phyloP scores from a whole-genome alignment of 2,113 vertebrate species.

The Lophochroa leadbeateri region DNA sequence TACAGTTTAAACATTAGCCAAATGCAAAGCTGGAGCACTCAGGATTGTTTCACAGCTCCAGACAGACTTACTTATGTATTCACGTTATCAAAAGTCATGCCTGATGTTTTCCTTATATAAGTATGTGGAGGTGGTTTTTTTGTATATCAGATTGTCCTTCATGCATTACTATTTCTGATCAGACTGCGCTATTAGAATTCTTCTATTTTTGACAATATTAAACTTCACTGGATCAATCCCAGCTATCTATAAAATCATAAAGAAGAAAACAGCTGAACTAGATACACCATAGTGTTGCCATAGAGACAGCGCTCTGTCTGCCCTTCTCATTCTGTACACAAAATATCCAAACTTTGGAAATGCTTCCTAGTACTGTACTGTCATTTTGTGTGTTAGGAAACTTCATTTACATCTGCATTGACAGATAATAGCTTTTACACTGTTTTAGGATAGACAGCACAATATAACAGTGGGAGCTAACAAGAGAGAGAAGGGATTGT shows the following conservation, averaged over 20 bases:
- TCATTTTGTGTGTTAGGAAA: slow-evolving; percentile 5
- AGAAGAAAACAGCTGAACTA: slow-evolving; percentile 37
- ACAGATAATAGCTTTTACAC: background rate
- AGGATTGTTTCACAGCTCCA: background rate
- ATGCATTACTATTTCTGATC: background rate
- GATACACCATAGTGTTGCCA: slow-evolving; percentile 44
- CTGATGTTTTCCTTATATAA: background rate
- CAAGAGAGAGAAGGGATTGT: background rate
- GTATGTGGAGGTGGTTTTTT: background rate
- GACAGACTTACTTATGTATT: background rate
- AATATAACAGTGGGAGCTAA: slow-evolving; percentile 50
- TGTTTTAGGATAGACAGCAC: background rate
- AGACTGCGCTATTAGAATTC: background rate
- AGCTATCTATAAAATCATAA: slow-evolving; percentile 48
- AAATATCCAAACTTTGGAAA: slow-evolving; percentile 11
- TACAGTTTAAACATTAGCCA: background rate
- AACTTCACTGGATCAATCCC: slow-evolving; percentile 13
- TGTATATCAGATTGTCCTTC: background rate
- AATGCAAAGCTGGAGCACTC: background rate
- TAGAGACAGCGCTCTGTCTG: slow-evolving; percentile 53
- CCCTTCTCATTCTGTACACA: slow-evolving; percentile 21
- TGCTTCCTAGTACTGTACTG: background rate
- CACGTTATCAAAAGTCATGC: background rate
- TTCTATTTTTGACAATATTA: slow-evolving; percentile 30
- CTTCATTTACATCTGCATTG: background rate